Evolutionary conservation across 2,797 vertebrate genomes (phyloP), one percentile per base, ranked within the genome.

Genomic region (Notoglanidium macrostoma): DNA sequence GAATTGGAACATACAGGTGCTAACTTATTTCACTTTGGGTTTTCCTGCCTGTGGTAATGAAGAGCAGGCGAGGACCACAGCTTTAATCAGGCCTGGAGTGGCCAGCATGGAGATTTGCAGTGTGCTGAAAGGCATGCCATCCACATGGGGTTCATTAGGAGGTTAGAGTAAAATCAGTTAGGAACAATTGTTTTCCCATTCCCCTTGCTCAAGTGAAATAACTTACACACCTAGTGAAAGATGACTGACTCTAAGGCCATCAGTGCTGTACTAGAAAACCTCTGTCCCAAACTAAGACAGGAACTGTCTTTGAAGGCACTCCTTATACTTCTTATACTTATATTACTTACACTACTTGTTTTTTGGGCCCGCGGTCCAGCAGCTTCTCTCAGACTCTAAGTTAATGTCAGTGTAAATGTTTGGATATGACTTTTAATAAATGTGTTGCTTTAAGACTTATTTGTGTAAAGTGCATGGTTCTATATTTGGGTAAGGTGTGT

Each of bases 121-220:
- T 93, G 95, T 95, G 95, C 95, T 96, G 94, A 95, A 95, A 96
- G 94, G 95, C 94, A 93, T 88, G 92, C 88, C 63, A 68, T 92
- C 95, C 96, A 96, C 94, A 96, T 96, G 95, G 95, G 92, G 93
- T 96, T 96, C 94, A 96, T 96, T 96, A 96, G 87, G 90, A 92
- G 93, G 94, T 95, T 95, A 92, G 93, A 89, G 94, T 90, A 91
- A 95, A 96, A 96, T 96, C 94, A 96, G 95, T 96, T 95, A 95
- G 92, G 94, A 96, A 95, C 95, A 96, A 95, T 96, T 96, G 95
- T 96, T 96, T 96, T 96, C 94, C 94, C 95, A 95, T 94, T 96
- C 92, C 90, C 89, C 91, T 92, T 90, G 91, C 92, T 95, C 91
- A 92, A 94, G 91, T 91, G 92, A 90, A 95, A 94, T 93, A 93